phyloP scores from a whole-genome alignment of 2,113 vertebrate species.

The Hippocampus abdominalis region DNA sequence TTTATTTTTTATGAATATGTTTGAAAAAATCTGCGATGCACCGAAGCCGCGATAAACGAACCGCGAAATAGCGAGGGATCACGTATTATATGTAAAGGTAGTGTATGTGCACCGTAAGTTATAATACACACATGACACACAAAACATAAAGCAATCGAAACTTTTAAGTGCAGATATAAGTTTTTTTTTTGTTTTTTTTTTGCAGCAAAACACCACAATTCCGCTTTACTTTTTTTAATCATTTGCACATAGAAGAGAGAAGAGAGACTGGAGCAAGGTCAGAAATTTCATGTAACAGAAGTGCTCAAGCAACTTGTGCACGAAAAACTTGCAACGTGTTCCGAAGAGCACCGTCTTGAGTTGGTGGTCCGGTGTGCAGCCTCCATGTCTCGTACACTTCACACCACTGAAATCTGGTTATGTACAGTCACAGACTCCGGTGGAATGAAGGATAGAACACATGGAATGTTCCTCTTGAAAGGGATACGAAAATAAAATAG shows the following conservation, averaged over 20 bases:
- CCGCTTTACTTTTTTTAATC: not conserved
- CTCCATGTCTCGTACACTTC: conserved; percentile 94
- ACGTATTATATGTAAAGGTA: no score
- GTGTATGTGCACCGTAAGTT: not conserved
- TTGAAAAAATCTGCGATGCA: no score
- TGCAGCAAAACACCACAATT: not conserved
- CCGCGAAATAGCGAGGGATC: no score
- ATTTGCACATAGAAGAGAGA: conserved; percentile 17
- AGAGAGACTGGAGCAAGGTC: conserved; percentile 30
- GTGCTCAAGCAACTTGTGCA: not conserved
- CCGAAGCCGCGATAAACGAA: no score
- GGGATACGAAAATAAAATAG: conserved; percentile 19
- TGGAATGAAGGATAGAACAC: conserved; percentile 99
- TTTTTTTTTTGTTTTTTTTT: not conserved
- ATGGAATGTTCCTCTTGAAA: conserved; percentile 71
- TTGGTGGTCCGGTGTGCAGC: conserved; percentile 25
- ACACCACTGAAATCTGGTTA: conserved; percentile 99
- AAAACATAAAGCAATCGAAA: not conserved
- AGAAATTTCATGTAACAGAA: not conserved
- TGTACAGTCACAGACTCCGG: conserved; percentile 95
- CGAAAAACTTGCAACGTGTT: not conserved
- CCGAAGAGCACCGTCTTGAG: not conserved
- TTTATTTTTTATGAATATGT: no score
- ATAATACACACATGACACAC: not conserved
- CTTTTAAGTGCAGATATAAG: not conserved